A percentile compares a stretch with the other conserved stretches of the same genome.
phyloP scores from a whole-genome alignment of 2,113 vertebrate genomes.

The Pelmatolapia mariae region DNA sequence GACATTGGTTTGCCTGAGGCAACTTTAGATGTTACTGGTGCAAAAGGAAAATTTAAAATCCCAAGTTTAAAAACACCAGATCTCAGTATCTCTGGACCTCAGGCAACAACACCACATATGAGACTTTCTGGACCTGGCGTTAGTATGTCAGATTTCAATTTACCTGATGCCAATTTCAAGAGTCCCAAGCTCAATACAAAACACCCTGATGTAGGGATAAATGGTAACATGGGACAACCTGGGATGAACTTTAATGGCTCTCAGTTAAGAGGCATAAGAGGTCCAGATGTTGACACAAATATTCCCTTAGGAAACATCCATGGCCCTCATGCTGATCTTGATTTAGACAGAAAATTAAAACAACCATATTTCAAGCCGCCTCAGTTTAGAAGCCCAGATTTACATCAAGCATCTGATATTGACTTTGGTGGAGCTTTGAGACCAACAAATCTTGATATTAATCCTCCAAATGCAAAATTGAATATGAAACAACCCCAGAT shows the following conservation, averaged over 20 bases:
- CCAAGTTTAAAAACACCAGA: slow-evolving; percentile 41
- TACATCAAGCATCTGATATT: slow-evolving; percentile 2
- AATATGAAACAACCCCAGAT: slow-evolving; percentile 22
- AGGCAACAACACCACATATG: background rate
- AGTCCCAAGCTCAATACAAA: slow-evolving; percentile 19
- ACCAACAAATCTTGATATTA: background rate
- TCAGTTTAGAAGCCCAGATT: slow-evolving; percentile 6
- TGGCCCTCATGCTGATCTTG: background rate
- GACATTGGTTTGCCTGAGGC: slow-evolving; percentile 13
- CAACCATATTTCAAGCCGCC: slow-evolving; percentile 16
- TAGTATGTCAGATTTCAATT: background rate
- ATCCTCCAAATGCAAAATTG: slow-evolving; percentile 21
- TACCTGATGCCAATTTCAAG: slow-evolving; percentile 34
- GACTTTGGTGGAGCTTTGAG: slow-evolving; percentile 21
- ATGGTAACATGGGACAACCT: background rate
- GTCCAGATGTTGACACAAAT: slow-evolving; percentile 16
- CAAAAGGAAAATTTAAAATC: slow-evolving; percentile 22
- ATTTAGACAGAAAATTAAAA: slow-evolving; percentile 13
- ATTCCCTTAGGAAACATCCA: slow-evolving; percentile 12
- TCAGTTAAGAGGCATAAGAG: slow-evolving; percentile 20
- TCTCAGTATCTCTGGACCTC: slow-evolving; percentile 19
- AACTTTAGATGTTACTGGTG: slow-evolving; percentile 13
- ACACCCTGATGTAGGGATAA: background rate
- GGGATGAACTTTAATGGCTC: slow-evolving; percentile 5
- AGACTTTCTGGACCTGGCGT: slow-evolving; percentile 18